Evolutionary conservation across 2,888 invertebrate species (phyloP).

Genomic region (Criorhina ranunculi): DNA sequence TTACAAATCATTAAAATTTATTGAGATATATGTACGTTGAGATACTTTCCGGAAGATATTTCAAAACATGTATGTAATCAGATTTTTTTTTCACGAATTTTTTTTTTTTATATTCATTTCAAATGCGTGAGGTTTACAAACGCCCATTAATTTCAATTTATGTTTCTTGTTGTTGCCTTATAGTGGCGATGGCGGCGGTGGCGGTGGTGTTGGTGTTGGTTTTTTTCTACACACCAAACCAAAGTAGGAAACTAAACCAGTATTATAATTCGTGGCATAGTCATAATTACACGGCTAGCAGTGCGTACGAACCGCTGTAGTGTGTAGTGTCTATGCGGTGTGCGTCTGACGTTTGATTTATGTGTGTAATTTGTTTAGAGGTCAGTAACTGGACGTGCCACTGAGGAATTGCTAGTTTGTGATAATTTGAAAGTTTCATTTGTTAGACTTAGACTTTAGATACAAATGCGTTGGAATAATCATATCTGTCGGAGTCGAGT

Average conservation of each 20-base stretch:
- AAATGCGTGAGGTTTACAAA: constrained; percentile 72
- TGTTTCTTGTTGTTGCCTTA: constrained; percentile 34
- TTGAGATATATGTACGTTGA: constrained; percentile 43
- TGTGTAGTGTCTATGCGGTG: constrained; percentile 43
- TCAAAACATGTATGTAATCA: constrained; percentile 55
- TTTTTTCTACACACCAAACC: constrained; percentile 20
- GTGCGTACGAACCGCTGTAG: constrained; percentile 55
- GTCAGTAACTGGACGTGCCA: constrained; percentile 76
- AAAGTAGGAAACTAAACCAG: constrained; percentile 75
- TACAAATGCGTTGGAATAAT: constrained; percentile 1
- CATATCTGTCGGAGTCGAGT: not conserved
- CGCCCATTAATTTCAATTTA: constrained; percentile 74
- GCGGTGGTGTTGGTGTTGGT: constrained; percentile 23
- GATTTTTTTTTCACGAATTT: constrained; percentile 18
- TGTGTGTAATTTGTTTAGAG: constrained; percentile 76
- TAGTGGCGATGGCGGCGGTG: constrained; percentile 8
- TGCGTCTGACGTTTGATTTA: constrained; percentile 75
- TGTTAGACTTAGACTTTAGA: constrained; percentile 28
- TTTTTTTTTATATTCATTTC: constrained; percentile 30
- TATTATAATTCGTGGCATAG: constrained; percentile 74
- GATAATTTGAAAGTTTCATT: constrained; percentile 73
- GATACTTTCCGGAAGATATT: constrained; percentile 67
- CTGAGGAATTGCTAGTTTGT: constrained; percentile 64
- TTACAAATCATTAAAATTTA: constrained; percentile 46
- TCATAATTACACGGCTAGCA: constrained; percentile 67